Evolutionary conservation across 2,113 vertebrate species (phyloP), one percentile per base, ranked within the genome.

Genomic region (Gila orcuttii): DNA sequence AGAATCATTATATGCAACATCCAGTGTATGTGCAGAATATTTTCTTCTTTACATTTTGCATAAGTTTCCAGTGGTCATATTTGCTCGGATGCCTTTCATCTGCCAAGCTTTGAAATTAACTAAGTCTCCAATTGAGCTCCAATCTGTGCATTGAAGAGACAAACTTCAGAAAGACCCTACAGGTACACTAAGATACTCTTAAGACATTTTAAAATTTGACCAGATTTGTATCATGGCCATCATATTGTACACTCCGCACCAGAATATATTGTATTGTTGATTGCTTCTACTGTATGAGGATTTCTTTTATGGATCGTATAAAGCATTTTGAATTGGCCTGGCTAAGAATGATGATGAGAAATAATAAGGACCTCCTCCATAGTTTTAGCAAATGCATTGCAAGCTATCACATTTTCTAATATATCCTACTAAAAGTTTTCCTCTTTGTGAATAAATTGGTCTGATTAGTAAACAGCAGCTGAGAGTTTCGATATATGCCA

Each of bases 81-180:
- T 55, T 55, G 21, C 60, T 33, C 39, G 12, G 57, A 47, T 19
- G 0, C 50, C 74, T 85, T 60, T 75, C 25, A 86, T 86, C 66
- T 19, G n/a, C 6, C 52, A 11, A 39, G 68, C 78, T 86, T 81
- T 86, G 79, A 86, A 82, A 42, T 36, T 11, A 25, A 69, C 36
- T 79, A 12, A 80, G 36, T 33, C 36, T 59, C 17, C n/a, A 60
- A 13, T 39, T 8, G 25, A 81, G 12, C 50, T 60, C 74, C 77
- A 45, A 33, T n/a, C 10, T 52, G 15, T 47, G 50, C 45, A 50
- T 66, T 50, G 17, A 42, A 55, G 45, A 82, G 47, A 69, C 19
- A 69, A 36, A 52, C 19, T 55, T 69, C 21, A 15, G 39, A 6
- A 69, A 82, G 60, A 55, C 42, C 17, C 36, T 52, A 82, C 25